Evolutionary conservation across 2,113 vertebrate species (phyloP).

Genomic region (Chauna torquata): DNA sequence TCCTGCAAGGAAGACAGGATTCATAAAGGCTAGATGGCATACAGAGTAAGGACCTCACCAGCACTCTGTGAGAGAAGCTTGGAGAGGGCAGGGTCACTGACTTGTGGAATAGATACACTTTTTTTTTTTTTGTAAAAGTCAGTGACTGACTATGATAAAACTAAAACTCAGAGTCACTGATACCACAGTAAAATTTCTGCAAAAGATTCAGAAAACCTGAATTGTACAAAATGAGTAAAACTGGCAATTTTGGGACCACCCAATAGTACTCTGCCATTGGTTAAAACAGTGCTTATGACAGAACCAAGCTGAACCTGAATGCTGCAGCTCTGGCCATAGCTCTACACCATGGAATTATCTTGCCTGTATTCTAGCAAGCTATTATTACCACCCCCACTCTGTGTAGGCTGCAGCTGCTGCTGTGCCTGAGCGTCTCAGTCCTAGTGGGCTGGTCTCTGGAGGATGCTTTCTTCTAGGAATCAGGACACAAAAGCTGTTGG

Average conservation of each 20-base stretch:
- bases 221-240: neutral
- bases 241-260: neutral
- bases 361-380: constrained; percentile 18
- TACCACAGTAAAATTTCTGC: neutral
- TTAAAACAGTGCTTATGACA: neutral
- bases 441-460: neutral
- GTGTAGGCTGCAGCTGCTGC: constrained; percentile 34
- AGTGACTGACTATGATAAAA: neutral
- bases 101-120: neutral
- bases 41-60: neutral
- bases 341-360: neutral
- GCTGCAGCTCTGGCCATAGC: neutral
- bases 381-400: constrained; percentile 22
- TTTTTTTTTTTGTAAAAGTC: neutral
- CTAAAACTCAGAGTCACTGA: neutral
- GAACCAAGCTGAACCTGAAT: neutral
- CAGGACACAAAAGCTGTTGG: neutral
- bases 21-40: neutral
- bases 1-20: neutral
- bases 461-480: constrained; percentile 58
- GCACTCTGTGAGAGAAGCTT: neutral
- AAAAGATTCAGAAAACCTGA: neutral
- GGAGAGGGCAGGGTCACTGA: neutral
- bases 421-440: neutral
- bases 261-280: neutral